Base-by-base conservation (phyloP, 1,140 invertebrate genomes). In the Bombus terrestris region DNA sequence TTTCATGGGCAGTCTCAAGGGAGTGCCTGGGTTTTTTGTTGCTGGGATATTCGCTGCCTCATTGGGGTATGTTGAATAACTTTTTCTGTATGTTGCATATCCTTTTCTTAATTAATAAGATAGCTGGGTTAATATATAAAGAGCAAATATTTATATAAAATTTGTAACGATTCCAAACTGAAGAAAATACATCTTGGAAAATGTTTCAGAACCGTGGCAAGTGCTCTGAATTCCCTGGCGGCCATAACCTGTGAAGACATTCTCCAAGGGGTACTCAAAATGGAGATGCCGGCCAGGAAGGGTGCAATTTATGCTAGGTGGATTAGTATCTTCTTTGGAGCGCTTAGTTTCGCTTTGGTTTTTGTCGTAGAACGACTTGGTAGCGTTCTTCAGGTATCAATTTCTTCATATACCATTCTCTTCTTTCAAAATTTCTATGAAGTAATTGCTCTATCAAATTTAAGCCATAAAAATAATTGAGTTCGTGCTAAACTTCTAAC, bases 191-290 rank as follows among this genome's bases (percentile, higher is more conserved):
- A n/a, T 8, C 25, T 28, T 47, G 8, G 3, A 37, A 69, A 1
- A 32, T 2, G 83, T 95, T 96, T 43, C 93, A 99, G 98, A 91
- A 99, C 98, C 8, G 98, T 99, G 3, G 98, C 98, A 0, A 98
- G 98, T 39, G 98, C 98, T 0, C 94, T 99, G 72, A 99, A 99
- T 93, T 98, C 98, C 1, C 94, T 99, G 72, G 97, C 98, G 0
- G 98, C 98, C 0, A 98, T 99, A 8, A 98, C 98, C 6, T 97
- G 98, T 92, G 97, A 99, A 94, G 98, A 99, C 94, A 96, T 99
- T 79, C 94, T 98, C 0, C 96, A 96, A 73, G 97, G 97, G 8
- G 95, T 97, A 5, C 96, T 97, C 43, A 96, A 96, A 22, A 96
- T 97, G 35, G 96, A 97, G 81, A 93, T 98, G 76, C 96, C 97